These are phyloP conservation scores for Chloroceryle inda DNA, from an alignment of 2,797 vertebrate genomes.

Conservation along the genomic window DNA sequence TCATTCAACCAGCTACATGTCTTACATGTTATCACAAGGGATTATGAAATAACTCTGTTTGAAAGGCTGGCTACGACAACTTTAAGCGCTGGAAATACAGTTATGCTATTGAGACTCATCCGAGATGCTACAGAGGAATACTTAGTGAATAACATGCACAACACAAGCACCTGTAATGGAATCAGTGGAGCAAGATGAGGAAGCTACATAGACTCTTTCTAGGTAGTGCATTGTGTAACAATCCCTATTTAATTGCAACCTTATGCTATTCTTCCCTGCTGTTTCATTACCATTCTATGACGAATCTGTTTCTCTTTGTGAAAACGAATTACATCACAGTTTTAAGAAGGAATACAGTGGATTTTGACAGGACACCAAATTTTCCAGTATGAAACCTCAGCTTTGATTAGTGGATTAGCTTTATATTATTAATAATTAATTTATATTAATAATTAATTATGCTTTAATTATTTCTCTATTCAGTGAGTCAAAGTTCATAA, in stretches of 20 bases:
- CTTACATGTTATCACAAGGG: background rate
- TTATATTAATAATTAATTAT: too few relatives aligned
- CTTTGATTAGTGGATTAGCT: background rate
- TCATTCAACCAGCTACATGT: rapidly evolving
- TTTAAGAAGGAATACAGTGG: background rate
- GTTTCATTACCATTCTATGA: background rate
- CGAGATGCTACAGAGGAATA: background rate
- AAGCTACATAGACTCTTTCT: background rate
- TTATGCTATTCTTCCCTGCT: background rate
- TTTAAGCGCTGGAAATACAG: background rate
- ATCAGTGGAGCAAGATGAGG: background rate
- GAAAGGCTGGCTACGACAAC: background rate
- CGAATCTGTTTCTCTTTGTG: background rate
- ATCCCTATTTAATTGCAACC: background rate
- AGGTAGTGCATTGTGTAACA: background rate
- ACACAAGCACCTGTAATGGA: background rate
- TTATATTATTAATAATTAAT: too few relatives aligned
- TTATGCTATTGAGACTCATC: background rate
- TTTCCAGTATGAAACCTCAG: background rate
- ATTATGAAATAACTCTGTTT: background rate
- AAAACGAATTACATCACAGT: background rate
- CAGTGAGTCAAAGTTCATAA: background rate
- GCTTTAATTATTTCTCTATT: background rate
- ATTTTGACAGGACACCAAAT: background rate
- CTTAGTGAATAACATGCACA: background rate